Evolutionary conservation across 2,797 vertebrate genomes (phyloP).

Genomic region (Aplochiton taeniatus): DNA sequence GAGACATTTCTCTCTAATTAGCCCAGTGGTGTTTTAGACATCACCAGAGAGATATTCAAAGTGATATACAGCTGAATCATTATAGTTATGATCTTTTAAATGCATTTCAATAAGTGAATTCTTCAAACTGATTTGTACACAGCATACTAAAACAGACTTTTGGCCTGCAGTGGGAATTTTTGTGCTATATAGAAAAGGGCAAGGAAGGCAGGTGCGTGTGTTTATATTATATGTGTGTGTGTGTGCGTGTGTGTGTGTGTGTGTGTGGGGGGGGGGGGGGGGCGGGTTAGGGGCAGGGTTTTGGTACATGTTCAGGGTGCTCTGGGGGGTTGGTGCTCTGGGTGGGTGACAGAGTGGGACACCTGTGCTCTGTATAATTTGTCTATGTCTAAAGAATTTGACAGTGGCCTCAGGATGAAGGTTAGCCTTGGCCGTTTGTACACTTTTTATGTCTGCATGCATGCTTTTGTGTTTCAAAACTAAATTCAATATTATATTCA

Average conservation of each 20-base stretch:
- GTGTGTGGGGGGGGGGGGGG: not conserved
- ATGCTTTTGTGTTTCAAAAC: slow-evolving; percentile 3
- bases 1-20: slow-evolving; percentile 41
- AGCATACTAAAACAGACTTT: not conserved
- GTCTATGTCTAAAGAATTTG: slow-evolving; percentile 66
- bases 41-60: no score
- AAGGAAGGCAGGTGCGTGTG: slow-evolving; percentile 20
- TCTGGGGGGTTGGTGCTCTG: no score
- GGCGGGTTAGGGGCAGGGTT: slow-evolving; percentile 3
- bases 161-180: slow-evolving; percentile 1
- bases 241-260: slow-evolving; percentile 15
- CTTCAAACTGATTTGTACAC: not conserved
- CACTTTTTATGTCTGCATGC: slow-evolving; percentile 16
- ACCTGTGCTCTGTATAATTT: slow-evolving; percentile 62
- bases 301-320: slow-evolving; percentile 2
- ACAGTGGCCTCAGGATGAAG: slow-evolving; percentile 64
- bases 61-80: no score
- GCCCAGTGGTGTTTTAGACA: slow-evolving; percentile 1
- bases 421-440: slow-evolving; percentile 30
- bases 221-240: not conserved
- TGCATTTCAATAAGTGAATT: no score
- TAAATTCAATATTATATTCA: no score
- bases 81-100: no score
- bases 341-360: slow-evolving; percentile 35
- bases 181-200: slow-evolving; percentile 13